These are phyloP conservation scores for Ictalurus punctatus DNA, from an alignment of 2,113 vertebrate genomes.

Conservation along the genomic window DNA sequence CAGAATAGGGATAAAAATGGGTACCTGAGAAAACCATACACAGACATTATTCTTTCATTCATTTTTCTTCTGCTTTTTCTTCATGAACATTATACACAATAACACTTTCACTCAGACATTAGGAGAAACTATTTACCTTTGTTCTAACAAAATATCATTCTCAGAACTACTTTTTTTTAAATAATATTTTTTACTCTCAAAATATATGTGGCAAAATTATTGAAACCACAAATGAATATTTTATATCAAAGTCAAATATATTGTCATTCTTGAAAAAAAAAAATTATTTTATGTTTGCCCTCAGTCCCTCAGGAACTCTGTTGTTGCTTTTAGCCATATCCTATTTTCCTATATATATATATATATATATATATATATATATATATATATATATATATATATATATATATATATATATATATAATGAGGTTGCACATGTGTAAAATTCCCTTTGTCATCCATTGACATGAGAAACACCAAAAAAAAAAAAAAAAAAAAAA, in stretches of 20 bases:
- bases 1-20: slow-evolving; percentile 79
- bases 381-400: no score
- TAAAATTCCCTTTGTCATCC: no score
- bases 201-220: background rate
- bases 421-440: no score
- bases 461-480: no score
- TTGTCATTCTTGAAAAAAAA: no score
- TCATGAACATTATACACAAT: background rate
- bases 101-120: background rate
- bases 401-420: no score
- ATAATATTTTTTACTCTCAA: background rate
- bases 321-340: no score
- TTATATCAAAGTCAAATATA: no score
- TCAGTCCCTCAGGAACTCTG: background rate
- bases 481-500: no score
- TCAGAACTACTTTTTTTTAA: background rate
- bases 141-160: background rate
- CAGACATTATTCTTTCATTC: background rate
- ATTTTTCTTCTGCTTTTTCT: background rate
- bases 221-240: background rate
- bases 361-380: no score
- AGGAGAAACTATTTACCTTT: background rate
- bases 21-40: slow-evolving; percentile 70
- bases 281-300: no score
- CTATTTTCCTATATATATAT: no score